Percentiles rank a stretch among this genome's conserved stretches.
Conservation (phyloP, 2,797 vertebrate genomes). For the Aratinga solstitialis region DNA sequence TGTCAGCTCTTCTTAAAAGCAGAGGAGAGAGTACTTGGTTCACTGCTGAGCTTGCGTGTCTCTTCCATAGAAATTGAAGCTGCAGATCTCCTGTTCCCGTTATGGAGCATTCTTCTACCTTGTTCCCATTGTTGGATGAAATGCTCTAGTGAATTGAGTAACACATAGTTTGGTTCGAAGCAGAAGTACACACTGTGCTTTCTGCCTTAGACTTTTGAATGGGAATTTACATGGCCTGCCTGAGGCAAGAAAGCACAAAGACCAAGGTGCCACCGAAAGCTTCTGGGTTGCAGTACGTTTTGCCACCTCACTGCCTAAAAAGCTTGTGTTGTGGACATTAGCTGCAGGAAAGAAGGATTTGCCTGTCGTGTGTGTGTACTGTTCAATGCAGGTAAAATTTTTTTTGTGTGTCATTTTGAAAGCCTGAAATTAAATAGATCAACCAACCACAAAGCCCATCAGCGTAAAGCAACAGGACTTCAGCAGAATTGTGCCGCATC, state of each 20-base stretch:
- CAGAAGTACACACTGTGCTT: neutral
- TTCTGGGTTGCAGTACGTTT: neutral
- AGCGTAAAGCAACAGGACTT: neutral
- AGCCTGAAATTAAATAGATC: neutral
- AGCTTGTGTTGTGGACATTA: neutral
- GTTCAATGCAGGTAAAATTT: neutral
- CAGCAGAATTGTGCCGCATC: neutral
- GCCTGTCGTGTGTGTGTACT: neutral
- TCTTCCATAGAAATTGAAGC: neutral
- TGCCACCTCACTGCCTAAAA: neutral
- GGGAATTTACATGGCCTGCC: neutral
- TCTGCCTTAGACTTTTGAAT: neutral
- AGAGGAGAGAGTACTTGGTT: neutral
- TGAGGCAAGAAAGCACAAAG: neutral
- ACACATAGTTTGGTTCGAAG: neutral
- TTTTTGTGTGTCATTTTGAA: neutral
- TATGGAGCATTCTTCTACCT: neutral
- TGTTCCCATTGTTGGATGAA: neutral
- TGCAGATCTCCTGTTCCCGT: neutral
- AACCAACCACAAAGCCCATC: neutral
- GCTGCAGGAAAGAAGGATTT: neutral
- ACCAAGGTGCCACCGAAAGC: neutral
- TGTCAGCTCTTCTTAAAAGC: neutral
- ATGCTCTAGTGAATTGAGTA: neutral
- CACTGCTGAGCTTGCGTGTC: neutral